Base-by-base conservation (phyloP, 92 coral and sea anemone genomes). In the Actinostola sp. region DNA sequence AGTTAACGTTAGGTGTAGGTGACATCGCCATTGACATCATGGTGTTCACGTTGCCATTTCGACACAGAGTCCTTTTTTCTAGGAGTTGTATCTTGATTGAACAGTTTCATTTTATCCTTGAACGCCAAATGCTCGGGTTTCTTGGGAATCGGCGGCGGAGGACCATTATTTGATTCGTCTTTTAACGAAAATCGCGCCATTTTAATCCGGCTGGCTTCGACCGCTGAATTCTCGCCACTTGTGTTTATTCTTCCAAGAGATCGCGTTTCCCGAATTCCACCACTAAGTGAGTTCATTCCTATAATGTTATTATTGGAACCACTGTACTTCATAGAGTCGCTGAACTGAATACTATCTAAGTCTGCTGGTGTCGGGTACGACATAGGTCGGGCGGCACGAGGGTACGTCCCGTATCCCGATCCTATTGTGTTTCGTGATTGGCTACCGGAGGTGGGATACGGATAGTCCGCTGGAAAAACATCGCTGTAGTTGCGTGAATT, bases 41-140 rank as follows among this genome's bases (percentile, higher is more conserved):
- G 20, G 33, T 86, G 84, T 10, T 79, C 77, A 65, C 90, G 81
- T 36, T 95, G 88, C 99, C 99, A 95, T 59, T 75, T 82, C 2
- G 99, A 95, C 1, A 92, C 33, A 20, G 84, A 75, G 17, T 68
- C 44, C 51, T 71, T 88, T 2, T 80, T 80, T 63, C 85, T 76
- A 1, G 99, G 99, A 12, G 97, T 80, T 46, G 66, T 63, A 23
- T 80, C 93, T 44, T 87, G 74, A 73, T 88, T 95, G 54, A 95
- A 95, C 49, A 95, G 62, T 75, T 95, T 95, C 81, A 92, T 89
- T 75, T 95, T 95, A 26, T 95, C 97, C 45, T 51, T 91, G 45
- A 95, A 92, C 45, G 78, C 89, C 56, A 95, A 45, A 35, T 75
- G 83, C 50, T 89, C 96, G 5, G 97, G 97, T 85, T 91, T 95